Evolutionary conservation across 2,888 invertebrate genomes (phyloP).

Genomic region (Escarpia spicata): DNA sequence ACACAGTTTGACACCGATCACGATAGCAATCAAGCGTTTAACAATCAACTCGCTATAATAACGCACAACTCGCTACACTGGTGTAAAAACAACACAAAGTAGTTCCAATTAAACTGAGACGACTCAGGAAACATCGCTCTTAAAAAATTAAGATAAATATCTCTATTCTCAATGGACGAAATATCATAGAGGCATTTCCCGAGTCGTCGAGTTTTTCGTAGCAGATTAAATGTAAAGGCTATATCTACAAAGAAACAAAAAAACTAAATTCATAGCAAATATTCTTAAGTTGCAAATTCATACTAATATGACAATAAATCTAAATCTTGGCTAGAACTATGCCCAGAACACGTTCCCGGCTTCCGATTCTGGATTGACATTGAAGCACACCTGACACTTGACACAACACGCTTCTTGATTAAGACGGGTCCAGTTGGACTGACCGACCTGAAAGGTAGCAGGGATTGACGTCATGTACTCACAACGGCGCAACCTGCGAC

Average conservation of each 20-base stretch:
- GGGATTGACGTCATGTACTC: no score
- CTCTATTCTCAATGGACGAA: neutral
- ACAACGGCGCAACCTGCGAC: no score
- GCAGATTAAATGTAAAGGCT: neutral
- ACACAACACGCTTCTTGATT: neutral
- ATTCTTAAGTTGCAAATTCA: neutral
- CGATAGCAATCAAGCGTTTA: neutral
- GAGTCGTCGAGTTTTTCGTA: neutral
- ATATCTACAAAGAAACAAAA: neutral
- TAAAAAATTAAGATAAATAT: neutral
- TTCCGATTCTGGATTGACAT: neutral
- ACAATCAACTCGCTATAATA: no score
- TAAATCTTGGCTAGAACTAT: neutral
- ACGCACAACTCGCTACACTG: neutral
- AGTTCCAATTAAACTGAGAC: neutral
- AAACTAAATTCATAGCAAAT: neutral
- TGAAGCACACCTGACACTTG: neutral
- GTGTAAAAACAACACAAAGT: neutral
- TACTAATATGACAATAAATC: neutral
- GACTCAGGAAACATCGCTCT: neutral
- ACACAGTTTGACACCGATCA: neutral
- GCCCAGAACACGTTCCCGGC: neutral
- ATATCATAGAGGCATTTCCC: neutral
- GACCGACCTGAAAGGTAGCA: no score
- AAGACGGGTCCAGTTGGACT: neutral